Evolutionary conservation across 2,888 invertebrate genomes (phyloP).

Genomic region (Drosophila setosimentum): DNA sequence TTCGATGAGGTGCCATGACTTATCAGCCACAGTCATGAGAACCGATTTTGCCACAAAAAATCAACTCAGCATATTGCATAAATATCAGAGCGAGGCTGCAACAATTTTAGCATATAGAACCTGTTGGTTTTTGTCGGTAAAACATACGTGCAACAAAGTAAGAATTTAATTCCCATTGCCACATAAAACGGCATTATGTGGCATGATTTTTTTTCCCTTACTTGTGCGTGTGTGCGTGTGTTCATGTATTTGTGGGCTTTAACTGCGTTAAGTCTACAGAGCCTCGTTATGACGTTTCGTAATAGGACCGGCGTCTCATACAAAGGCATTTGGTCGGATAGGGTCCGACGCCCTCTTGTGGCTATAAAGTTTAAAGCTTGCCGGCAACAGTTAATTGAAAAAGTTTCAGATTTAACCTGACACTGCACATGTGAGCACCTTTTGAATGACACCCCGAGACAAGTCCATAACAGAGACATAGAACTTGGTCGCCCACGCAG

Average conservation of each 20-base stretch:
- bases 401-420: slow-evolving; percentile 64
- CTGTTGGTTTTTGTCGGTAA: slow-evolving; percentile 16
- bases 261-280: slow-evolving; percentile 55
- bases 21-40: slow-evolving; percentile 34
- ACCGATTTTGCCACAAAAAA: slow-evolving; percentile 25
- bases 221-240: neutral
- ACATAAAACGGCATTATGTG: slow-evolving; percentile 63
- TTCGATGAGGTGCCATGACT: slow-evolving; percentile 62
- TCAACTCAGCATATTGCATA: slow-evolving; percentile 44
- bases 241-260: slow-evolving; percentile 35
- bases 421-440: slow-evolving; percentile 60
- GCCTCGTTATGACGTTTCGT: slow-evolving; percentile 61
- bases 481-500: neutral
- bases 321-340: slow-evolving; percentile 20
- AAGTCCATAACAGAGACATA: slow-evolving; percentile 28
- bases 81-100: slow-evolving; percentile 22
- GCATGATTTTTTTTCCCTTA: slow-evolving; percentile 9
- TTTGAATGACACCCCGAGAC: slow-evolving; percentile 49
- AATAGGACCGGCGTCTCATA: slow-evolving; percentile 57
- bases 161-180: slow-evolving; percentile 62
- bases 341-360: slow-evolving; percentile 24
- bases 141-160: slow-evolving; percentile 30
- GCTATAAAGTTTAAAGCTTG: slow-evolving; percentile 62
- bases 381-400: slow-evolving; percentile 77
- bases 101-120: neutral